These are phyloP conservation scores for Dreissena polymorpha DNA, from an alignment of 1,140 invertebrate genomes.

Conservation along the genomic window DNA sequence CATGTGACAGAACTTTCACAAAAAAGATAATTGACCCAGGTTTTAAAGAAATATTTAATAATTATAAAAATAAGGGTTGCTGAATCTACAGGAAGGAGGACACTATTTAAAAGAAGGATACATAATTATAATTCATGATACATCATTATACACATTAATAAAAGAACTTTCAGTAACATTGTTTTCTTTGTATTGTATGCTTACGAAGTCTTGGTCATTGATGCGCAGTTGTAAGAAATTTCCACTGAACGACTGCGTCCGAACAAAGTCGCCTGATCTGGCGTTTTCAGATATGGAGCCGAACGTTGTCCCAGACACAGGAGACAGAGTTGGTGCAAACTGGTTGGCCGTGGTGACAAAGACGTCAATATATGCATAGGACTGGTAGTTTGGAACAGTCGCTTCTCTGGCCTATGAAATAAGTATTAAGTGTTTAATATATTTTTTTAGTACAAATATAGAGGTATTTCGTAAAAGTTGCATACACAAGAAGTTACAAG, in stretches of 20 bases:
- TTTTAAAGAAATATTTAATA: no score
- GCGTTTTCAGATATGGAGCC: slow-evolving; percentile 65
- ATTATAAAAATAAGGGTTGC: no score
- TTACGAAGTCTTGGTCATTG: slow-evolving; percentile 63
- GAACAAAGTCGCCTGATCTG: slow-evolving; percentile 47
- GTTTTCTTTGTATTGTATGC: not conserved
- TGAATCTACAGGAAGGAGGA: no score
- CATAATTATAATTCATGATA: no score
- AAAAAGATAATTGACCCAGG: no score
- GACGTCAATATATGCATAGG: slow-evolving; percentile 48
- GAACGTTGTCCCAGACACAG: not conserved
- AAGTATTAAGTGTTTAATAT: not conserved
- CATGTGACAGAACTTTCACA: no score
- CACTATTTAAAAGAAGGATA: no score
- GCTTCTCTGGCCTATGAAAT: slow-evolving; percentile 52
- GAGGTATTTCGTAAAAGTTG: no score
- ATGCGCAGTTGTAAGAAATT: slow-evolving; percentile 43
- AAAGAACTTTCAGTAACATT: no score
- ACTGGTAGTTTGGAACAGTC: slow-evolving; percentile 10
- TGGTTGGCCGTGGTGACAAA: slow-evolving; percentile 40
- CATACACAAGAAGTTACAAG: no score
- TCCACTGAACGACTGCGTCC: not conserved
- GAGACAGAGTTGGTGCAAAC: slow-evolving; percentile 42
- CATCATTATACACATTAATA: no score
- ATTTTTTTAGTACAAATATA: no score